Evolutionary conservation across 2,113 vertebrate species (phyloP).

Genomic region (Octodon degus): DNA sequence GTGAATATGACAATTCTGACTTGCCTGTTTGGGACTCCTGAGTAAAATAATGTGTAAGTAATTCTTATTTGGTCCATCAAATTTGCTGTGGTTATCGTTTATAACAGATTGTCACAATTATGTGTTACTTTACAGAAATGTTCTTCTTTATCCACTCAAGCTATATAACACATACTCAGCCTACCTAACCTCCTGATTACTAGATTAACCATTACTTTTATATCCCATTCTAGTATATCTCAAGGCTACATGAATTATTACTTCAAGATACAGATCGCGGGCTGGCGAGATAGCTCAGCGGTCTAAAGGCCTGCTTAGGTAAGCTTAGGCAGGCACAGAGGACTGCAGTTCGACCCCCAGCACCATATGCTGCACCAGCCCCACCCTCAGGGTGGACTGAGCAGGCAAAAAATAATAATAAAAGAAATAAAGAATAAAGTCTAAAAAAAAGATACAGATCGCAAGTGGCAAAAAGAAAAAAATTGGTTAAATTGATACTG

Average conservation of each 20-base stretch:
- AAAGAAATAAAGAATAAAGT: too few species aligned
- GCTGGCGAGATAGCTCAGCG: too few species aligned
- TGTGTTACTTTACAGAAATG: not conserved
- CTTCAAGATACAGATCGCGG: not conserved
- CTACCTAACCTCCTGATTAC: not conserved
- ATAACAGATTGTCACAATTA: not conserved
- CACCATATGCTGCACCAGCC: too few species aligned
- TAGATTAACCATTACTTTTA: not conserved
- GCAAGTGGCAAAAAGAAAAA: not conserved
- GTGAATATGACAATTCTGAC: not conserved
- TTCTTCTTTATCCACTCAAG: constrained; percentile 25
- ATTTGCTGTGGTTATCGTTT: not conserved
- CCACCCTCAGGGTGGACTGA: too few species aligned
- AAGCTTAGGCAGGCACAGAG: too few species aligned
- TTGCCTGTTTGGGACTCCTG: not conserved
- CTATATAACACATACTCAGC: not conserved
- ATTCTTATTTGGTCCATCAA: not conserved
- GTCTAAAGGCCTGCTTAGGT: too few species aligned
- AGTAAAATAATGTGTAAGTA: not conserved
- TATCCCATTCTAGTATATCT: not conserved
- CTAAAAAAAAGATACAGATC: not conserved
- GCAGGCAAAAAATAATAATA: too few species aligned
- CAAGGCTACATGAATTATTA: not conserved
- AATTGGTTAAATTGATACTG: not conserved
- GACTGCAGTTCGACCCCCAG: too few species aligned